Evolutionary conservation across 2,113 vertebrate genomes (phyloP).

Genomic region (Dasyurus viverrinus): DNA sequence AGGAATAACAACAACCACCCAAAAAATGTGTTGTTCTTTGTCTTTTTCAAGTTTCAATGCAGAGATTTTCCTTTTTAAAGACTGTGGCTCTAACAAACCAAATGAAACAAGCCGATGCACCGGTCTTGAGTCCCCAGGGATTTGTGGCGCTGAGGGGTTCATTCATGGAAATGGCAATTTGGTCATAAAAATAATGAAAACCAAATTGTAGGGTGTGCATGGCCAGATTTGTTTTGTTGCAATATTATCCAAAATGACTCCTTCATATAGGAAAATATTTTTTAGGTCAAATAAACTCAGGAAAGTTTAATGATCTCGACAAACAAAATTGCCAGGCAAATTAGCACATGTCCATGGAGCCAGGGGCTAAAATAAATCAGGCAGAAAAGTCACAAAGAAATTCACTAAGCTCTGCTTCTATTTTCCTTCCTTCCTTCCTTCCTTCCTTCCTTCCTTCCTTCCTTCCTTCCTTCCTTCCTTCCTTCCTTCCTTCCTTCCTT

Average conservation of each 20-base stretch:
- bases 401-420: background rate
- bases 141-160: conserved; percentile 12
- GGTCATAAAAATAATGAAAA: conserved; percentile 73
- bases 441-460: too few relatives aligned
- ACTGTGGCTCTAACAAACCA: background rate
- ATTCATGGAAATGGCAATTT: conserved; percentile 64
- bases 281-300: conserved; percentile 68
- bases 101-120: conserved; percentile 17
- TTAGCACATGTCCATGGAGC: conserved; percentile 50
- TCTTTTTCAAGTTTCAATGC: conserved; percentile 50
- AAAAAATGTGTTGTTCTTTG: conserved; percentile 11
- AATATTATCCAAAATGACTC: conserved; percentile 67
- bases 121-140: conserved; percentile 14
- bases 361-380: conserved; percentile 49
- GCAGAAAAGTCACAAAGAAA: conserved; percentile 47
- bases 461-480: too few relatives aligned
- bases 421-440: too few relatives aligned
- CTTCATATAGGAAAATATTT: conserved; percentile 68
- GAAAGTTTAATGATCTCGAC: conserved; percentile 58
- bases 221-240: conserved; percentile 58
- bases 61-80: conserved; percentile 39
- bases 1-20: conserved; percentile 4
- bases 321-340: conserved; percentile 64
- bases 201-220: conserved; percentile 55
- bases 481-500: too few relatives aligned